Percentiles rank a stretch among this genome's conserved stretches.
Conservation (phyloP, 1,140 invertebrate species). For the Drosophila murphyi region DNA sequence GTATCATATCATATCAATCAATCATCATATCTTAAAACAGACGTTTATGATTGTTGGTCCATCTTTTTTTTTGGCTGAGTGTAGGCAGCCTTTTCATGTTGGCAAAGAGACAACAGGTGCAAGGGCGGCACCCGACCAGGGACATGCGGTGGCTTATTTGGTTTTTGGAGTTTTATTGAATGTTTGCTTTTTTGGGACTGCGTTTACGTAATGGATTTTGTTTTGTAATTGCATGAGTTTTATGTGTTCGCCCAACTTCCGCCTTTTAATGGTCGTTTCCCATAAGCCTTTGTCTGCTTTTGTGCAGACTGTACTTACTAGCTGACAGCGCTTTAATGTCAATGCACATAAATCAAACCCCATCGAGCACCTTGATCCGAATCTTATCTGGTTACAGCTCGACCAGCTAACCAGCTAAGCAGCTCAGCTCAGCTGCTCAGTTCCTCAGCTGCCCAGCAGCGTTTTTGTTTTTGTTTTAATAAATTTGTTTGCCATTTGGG, state of each 20-base stretch:
- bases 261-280: constrained; percentile 23
- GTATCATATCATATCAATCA: too few relatives aligned
- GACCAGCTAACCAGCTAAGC: too few relatives aligned
- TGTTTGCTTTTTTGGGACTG: constrained; percentile 48
- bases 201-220: constrained; percentile 51
- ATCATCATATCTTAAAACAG: too few relatives aligned
- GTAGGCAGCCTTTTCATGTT: too few relatives aligned
- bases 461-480: constrained; percentile 36
- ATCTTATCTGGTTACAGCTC: constrained; percentile 18
- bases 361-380: constrained; percentile 17
- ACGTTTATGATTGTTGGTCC: too few relatives aligned
- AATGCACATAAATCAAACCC: constrained; percentile 29
- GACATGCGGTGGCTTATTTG: constrained; percentile 49
- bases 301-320: not conserved
- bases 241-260: constrained; percentile 23
- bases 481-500: constrained; percentile 16
- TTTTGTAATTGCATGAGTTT: constrained; percentile 66
- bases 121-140: not conserved
- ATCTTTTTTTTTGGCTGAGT: too few relatives aligned
- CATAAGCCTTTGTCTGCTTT: constrained; percentile 29
- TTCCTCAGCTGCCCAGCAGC: constrained; percentile 21
- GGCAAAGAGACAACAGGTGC: constrained; percentile 55
- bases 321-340: constrained; percentile 16
- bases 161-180: constrained; percentile 69
- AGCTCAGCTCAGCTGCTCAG: not conserved